phyloP scores from a whole-genome alignment of 92 coral and sea anemone species.

The Paramuricea clavata region DNA sequence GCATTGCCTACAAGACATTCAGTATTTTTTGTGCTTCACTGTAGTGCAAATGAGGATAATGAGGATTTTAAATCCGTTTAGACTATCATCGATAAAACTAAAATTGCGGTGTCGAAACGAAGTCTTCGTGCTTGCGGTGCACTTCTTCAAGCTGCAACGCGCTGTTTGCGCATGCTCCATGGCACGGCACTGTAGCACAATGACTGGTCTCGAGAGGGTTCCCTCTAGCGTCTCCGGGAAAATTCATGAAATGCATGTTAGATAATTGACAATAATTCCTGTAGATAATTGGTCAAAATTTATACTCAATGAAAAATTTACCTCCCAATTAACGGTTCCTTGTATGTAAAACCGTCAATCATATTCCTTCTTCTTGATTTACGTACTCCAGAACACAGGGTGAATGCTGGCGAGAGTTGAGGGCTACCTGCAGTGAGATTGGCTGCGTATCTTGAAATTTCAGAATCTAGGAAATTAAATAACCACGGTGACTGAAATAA shows the following conservation, averaged over 20 bases:
- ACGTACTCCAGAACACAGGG: slow-evolving; percentile 3
- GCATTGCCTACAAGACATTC: no score
- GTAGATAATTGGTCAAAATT: neutral
- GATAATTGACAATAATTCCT: neutral
- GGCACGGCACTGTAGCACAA: no score
- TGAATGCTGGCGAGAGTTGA: slow-evolving; percentile 8
- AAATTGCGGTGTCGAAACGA: no score
- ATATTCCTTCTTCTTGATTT: neutral
- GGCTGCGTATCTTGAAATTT: neutral
- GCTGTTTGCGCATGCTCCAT: no score
- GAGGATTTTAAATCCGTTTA: no score
- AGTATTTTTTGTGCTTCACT: no score
- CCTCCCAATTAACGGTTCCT: slow-evolving; percentile 25
- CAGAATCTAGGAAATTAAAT: neutral
- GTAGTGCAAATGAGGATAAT: no score
- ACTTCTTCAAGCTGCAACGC: no score
- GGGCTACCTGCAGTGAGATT: slow-evolving; percentile 17
- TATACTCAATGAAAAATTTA: neutral
- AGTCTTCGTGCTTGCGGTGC: no score
- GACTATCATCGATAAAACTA: no score
- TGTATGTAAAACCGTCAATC: slow-evolving; percentile 7
- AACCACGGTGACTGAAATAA: neutral
- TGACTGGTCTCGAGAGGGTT: no score
- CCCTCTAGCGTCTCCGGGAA: neutral
- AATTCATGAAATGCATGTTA: neutral